phyloP scores from a whole-genome alignment of 2,113 vertebrate species.

The Phylloscopus whistleri region DNA sequence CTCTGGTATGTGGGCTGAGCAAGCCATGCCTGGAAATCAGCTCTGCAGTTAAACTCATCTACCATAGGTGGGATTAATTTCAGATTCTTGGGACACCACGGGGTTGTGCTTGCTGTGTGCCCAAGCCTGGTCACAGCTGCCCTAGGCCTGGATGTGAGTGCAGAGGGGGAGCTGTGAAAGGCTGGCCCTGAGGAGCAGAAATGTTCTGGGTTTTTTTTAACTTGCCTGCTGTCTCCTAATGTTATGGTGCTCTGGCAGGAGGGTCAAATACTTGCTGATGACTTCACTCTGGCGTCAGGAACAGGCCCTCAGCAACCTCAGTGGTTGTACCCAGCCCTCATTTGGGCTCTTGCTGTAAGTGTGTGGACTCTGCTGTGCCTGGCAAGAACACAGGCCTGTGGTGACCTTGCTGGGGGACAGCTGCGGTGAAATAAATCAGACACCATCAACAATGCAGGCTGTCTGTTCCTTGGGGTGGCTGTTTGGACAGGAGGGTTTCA shows the following conservation, averaged over 20 bases:
- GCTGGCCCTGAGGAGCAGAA: not conserved
- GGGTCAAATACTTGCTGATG: not conserved
- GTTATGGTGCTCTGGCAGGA: not conserved
- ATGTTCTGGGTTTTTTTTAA: not conserved
- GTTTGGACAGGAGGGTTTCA: not conserved
- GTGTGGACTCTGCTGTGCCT: not conserved
- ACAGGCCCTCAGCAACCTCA: not conserved
- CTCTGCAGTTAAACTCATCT: not conserved
- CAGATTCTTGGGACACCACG: not conserved
- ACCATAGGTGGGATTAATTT: not conserved
- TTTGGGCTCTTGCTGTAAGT: not conserved
- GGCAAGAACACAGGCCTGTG: not conserved
- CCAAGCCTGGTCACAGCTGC: not conserved
- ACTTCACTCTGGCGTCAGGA: not conserved
- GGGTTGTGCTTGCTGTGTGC: not conserved
- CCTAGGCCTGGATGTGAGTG: not conserved
- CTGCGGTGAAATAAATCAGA: not conserved
- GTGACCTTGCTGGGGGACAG: not conserved
- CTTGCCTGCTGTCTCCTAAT: not conserved
- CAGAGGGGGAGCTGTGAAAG: not conserved
- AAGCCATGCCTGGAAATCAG: not conserved
- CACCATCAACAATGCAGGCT: not conserved
- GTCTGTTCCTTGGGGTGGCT: not conserved
- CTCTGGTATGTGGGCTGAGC: not conserved
- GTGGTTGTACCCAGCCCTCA: not conserved